Conservation (phyloP, 2,888 invertebrate species). For the Timandra comae region DNA sequence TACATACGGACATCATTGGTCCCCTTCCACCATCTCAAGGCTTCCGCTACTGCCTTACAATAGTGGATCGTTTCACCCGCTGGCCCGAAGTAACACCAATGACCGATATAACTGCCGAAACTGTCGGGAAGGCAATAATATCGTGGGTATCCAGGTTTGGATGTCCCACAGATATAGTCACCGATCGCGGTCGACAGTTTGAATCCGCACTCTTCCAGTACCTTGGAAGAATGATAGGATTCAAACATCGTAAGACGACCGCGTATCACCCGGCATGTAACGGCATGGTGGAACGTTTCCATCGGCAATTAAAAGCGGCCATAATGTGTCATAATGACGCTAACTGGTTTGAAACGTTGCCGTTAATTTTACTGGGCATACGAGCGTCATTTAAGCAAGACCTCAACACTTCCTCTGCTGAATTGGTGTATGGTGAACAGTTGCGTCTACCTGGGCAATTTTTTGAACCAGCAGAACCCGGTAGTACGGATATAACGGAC, state of each 20-base stretch:
- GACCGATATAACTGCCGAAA: constrained; percentile 32
- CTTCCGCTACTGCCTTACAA: constrained; percentile 20
- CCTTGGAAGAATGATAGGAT: constrained; percentile 10
- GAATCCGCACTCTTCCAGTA: constrained; percentile 10
- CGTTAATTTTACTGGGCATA: constrained; percentile 8
- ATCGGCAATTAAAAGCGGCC: constrained; percentile 19
- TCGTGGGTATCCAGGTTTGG: constrained; percentile 48
- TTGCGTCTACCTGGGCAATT: constrained; percentile 26
- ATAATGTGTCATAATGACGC: constrained; percentile 8
- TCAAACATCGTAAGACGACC: constrained; percentile 18
- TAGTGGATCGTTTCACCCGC: constrained; percentile 22
- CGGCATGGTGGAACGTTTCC: constrained; percentile 28
- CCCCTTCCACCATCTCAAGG: constrained; percentile 16
- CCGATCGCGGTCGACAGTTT: constrained; percentile 7
- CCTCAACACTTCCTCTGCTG: constrained; percentile 20
- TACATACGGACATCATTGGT: constrained; percentile 18
- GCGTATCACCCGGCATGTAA: constrained; percentile 25
- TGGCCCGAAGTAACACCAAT: constrained; percentile 44
- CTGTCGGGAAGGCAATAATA: constrained; percentile 33
- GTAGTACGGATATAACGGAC: background rate
- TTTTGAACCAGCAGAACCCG: constrained; percentile 2
- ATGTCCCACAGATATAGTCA: constrained; percentile 24
- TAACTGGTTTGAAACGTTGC: constrained; percentile 5
- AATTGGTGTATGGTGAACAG: constrained; percentile 25
- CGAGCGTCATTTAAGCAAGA: constrained; percentile 11